Conservation (phyloP, 92 coral and sea anemone genomes). For the Isaurus tuberculatus region DNA sequence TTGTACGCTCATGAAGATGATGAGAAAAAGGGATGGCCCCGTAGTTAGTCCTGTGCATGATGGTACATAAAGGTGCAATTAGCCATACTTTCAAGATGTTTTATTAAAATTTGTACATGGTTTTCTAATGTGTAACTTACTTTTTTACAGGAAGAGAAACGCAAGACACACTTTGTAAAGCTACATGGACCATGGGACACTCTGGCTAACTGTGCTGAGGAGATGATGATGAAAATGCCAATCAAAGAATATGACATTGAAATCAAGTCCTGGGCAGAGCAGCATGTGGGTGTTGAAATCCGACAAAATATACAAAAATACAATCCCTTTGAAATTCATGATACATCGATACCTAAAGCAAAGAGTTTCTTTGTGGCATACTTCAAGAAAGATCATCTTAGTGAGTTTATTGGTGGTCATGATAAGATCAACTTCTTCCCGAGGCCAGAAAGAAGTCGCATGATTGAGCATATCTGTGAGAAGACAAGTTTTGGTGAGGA, state of each 20-base stretch:
- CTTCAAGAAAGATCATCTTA: slow-evolving; percentile 73
- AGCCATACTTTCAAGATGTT: too few relatives aligned
- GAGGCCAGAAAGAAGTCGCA: slow-evolving; percentile 89
- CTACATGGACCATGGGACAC: slow-evolving; percentile 84
- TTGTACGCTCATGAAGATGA: too few relatives aligned
- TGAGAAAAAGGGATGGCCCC: too few relatives aligned
- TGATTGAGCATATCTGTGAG: slow-evolving; percentile 86
- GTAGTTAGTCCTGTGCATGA: too few relatives aligned
- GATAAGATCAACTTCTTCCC: slow-evolving; percentile 85
- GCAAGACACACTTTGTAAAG: slow-evolving; percentile 76
- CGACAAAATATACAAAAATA: slow-evolving; percentile 57
- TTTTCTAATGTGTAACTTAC: too few relatives aligned
- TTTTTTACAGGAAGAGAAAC: slow-evolving; percentile 54
- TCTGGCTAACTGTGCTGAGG: slow-evolving; percentile 82
- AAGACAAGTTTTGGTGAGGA: slow-evolving; percentile 74
- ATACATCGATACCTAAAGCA: slow-evolving; percentile 62
- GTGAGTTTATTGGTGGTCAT: slow-evolving; percentile 74
- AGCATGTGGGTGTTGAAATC: slow-evolving; percentile 62
- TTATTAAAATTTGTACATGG: too few relatives aligned
- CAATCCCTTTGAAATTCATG: slow-evolving; percentile 83
- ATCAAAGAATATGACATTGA: slow-evolving; percentile 82
- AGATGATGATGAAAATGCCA: slow-evolving; percentile 93
- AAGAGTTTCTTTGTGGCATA: slow-evolving; percentile 86
- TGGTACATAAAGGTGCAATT: too few relatives aligned
- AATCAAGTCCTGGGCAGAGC: slow-evolving; percentile 77